Percentiles rank a stretch among this genome's conserved stretches.
Conservation (phyloP, 2,888 invertebrate genomes). For the Pristionchus mayeri region DNA sequence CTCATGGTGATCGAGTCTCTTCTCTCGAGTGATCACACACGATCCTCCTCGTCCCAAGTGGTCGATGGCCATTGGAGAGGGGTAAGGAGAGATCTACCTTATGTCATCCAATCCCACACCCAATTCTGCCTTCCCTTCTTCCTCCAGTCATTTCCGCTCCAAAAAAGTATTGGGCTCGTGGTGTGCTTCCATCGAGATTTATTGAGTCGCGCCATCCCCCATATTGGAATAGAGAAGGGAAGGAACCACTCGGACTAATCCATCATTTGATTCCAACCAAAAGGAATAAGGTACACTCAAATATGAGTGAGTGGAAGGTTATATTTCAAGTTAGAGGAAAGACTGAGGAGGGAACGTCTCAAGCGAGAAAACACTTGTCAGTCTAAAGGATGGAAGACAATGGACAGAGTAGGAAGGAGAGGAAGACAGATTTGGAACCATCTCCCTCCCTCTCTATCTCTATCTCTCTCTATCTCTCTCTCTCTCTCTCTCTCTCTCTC, state of each 20-base stretch:
- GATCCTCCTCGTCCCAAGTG: no score
- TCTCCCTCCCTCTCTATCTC: no score
- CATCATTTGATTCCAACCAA: no score
- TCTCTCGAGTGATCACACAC: no score
- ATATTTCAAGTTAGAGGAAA: no score
- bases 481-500: no score
- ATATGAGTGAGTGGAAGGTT: no score
- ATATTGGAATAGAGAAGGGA: constrained; percentile 1
- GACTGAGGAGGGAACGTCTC: neutral
- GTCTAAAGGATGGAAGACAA: neutral
- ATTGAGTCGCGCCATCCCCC: neutral
- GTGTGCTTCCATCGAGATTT: neutral
- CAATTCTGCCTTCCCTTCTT: neutral
- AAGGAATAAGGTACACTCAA: no score
- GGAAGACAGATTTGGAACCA: neutral
- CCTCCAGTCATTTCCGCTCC: constrained; percentile 40
- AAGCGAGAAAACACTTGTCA: constrained; percentile 19
- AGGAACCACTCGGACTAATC: neutral
- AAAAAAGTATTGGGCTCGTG: constrained; percentile 19
- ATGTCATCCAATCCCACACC: constrained; percentile 7
- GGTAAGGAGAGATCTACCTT: neutral
- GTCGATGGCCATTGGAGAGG: neutral
- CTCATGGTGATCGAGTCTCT: no score
- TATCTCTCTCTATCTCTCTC: no score
- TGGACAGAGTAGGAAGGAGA: neutral